Evolutionary conservation across 2,113 vertebrate genomes (phyloP).

Genomic region (Macrotus californicus): DNA sequence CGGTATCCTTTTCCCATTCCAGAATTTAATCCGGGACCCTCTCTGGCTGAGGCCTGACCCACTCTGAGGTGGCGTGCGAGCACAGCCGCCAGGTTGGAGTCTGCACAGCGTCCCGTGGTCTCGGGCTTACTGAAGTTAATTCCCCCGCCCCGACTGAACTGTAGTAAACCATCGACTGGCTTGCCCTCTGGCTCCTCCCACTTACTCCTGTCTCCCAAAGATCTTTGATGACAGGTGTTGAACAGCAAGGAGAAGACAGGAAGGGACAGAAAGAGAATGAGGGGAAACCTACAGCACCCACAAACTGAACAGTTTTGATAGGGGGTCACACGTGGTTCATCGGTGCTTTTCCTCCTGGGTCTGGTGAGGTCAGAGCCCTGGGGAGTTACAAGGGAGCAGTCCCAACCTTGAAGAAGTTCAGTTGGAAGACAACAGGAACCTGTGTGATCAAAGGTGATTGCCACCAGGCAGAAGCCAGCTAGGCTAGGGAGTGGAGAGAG

Average conservation of each 20-base stretch:
- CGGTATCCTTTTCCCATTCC: background rate
- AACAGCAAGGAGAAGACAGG: background rate
- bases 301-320: background rate
- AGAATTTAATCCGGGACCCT: background rate
- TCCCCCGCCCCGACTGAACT: background rate
- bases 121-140: background rate
- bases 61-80: background rate
- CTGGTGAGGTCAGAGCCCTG: no score
- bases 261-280: background rate
- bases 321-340: accelerated
- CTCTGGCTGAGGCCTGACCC: background rate
- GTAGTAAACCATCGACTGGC: background rate
- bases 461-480: background rate
- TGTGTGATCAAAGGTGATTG: background rate
- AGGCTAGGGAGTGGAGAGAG: background rate
- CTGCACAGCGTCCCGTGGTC: background rate
- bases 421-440: background rate
- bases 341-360: background rate
- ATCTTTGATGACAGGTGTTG: background rate
- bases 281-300: background rate
- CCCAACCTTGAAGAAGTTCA: background rate
- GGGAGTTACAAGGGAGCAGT: accelerated
- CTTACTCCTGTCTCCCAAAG: background rate
- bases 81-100: accelerated
- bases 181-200: background rate